phyloP scores from a whole-genome alignment of 2,888 invertebrate species.

The Xestobium rufovillosum region DNA sequence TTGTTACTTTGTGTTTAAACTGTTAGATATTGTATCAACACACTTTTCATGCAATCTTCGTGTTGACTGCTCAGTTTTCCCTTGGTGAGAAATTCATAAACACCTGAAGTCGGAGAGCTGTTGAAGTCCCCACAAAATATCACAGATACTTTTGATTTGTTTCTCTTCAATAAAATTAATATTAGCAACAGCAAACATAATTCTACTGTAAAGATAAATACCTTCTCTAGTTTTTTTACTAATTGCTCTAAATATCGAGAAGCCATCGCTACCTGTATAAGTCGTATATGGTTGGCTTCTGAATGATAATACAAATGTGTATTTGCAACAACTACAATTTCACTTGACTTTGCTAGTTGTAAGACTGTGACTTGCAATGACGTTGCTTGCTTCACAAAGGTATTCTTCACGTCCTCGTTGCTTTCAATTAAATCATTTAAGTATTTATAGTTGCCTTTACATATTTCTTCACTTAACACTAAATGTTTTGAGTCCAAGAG shows the following conservation, averaged over 20 bases:
- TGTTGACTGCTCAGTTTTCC: conserved; percentile 56
- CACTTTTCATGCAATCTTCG: conserved; percentile 75
- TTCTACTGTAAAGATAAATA: not conserved
- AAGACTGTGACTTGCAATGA: conserved; percentile 54
- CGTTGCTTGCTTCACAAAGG: conserved; percentile 57
- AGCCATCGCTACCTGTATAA: conserved; percentile 52
- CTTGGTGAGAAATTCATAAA: conserved; percentile 69
- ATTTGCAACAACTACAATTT: conserved; percentile 57
- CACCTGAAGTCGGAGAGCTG: conserved; percentile 74
- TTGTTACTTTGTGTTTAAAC: conserved; percentile 10
- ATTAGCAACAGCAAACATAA: not conserved
- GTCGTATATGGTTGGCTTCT: conserved; percentile 73
- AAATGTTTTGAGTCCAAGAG: conserved; percentile 46
- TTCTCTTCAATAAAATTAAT: no score
- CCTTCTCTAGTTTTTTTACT: conserved; percentile 39
- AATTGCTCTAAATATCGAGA: conserved; percentile 44
- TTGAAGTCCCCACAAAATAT: conserved; percentile 92
- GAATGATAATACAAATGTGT: conserved; percentile 89
- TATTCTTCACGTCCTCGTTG: conserved; percentile 48
- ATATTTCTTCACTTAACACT: conserved; percentile 52
- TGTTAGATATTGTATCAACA: no score
- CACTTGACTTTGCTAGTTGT: conserved; percentile 48
- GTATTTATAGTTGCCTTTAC: conserved; percentile 45
- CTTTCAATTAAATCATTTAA: conserved; percentile 52
- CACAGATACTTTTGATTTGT: conserved; percentile 51